phyloP scores from a whole-genome alignment of 2,888 invertebrate genomes.

The Orchestes rusci region DNA sequence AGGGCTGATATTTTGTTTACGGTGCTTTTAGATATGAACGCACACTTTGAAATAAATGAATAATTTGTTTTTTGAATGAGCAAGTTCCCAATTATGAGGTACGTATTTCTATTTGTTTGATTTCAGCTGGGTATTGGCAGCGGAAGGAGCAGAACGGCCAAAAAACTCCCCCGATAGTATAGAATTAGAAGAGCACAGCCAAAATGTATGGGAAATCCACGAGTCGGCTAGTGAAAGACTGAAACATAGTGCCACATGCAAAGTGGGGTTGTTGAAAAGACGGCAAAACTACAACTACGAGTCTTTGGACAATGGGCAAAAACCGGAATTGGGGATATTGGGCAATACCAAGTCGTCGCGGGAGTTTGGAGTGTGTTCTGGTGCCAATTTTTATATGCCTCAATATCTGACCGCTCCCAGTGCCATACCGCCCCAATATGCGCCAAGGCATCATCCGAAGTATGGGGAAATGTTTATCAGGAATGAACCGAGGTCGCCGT shows the following conservation, averaged over 20 bases:
- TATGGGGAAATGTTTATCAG: slow-evolving; percentile 36
- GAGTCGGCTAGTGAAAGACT: slow-evolving; percentile 32
- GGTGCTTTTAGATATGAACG: no score
- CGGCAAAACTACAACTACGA: slow-evolving; percentile 33
- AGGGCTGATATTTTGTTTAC: no score
- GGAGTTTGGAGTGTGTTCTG: slow-evolving; percentile 34
- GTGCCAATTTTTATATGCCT: slow-evolving; percentile 33
- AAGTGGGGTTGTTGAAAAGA: slow-evolving; percentile 35
- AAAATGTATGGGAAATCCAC: slow-evolving; percentile 40
- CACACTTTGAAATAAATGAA: no score
- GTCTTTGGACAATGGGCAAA: slow-evolving; percentile 20
- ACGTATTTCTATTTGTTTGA: no score
- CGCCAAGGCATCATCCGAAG: slow-evolving; percentile 34
- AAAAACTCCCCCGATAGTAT: slow-evolving; percentile 41
- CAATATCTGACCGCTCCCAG: slow-evolving; percentile 35
- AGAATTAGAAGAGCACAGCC: slow-evolving; percentile 38
- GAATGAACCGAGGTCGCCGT: slow-evolving; percentile 32
- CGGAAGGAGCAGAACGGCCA: slow-evolving; percentile 38
- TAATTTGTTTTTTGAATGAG: no score
- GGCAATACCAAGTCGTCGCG: slow-evolving; percentile 18
- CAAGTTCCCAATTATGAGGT: no score
- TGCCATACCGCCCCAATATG: slow-evolving; percentile 36
- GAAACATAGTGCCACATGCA: slow-evolving; percentile 35
- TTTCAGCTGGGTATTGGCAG: slow-evolving; percentile 37
- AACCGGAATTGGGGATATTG: slow-evolving; percentile 13